phyloP scores from a whole-genome alignment of 1,140 invertebrate genomes.

The Cydia strobilella region DNA sequence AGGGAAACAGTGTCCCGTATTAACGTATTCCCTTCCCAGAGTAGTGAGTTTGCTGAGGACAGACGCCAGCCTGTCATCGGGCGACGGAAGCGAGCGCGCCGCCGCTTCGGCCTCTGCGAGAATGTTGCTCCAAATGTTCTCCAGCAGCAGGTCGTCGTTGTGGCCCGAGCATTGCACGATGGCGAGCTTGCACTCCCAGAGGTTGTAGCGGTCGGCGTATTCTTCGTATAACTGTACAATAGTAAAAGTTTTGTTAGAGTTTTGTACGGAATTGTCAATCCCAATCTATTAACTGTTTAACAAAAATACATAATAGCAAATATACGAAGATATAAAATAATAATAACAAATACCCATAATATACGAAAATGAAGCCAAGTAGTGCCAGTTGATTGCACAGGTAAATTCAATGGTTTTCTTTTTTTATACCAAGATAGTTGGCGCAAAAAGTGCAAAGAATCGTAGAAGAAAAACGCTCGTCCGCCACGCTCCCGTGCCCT shows the following conservation, averaged over 20 bases:
- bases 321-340: too few relatives aligned
- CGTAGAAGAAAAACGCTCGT: too few relatives aligned
- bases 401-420: too few relatives aligned
- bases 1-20: conserved; percentile 88
- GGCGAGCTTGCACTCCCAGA: conserved; percentile 92
- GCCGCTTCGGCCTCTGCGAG: conserved; percentile 81
- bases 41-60: conserved; percentile 87
- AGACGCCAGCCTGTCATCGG: conserved; percentile 84
- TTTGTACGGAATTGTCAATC: too few relatives aligned
- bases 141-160: conserved; percentile 87
- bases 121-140: conserved; percentile 90
- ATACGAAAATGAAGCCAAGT: too few relatives aligned
- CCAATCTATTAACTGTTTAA: too few relatives aligned
- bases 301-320: too few relatives aligned
- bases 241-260: background rate
- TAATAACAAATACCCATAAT: too few relatives aligned
- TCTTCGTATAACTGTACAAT: conserved; percentile 87
- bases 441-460: too few relatives aligned
- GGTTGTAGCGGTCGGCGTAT: conserved; percentile 89
- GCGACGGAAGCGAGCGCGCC: conserved; percentile 58
- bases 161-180: conserved; percentile 93
- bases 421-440: too few relatives aligned
- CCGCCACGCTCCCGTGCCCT: too few relatives aligned
- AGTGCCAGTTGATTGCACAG: too few relatives aligned
- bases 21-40: conserved; percentile 86